These are phyloP conservation scores for Campylomormyrus tamandua DNA, from an alignment of 2,113 vertebrate species.

Conservation along the genomic window DNA sequence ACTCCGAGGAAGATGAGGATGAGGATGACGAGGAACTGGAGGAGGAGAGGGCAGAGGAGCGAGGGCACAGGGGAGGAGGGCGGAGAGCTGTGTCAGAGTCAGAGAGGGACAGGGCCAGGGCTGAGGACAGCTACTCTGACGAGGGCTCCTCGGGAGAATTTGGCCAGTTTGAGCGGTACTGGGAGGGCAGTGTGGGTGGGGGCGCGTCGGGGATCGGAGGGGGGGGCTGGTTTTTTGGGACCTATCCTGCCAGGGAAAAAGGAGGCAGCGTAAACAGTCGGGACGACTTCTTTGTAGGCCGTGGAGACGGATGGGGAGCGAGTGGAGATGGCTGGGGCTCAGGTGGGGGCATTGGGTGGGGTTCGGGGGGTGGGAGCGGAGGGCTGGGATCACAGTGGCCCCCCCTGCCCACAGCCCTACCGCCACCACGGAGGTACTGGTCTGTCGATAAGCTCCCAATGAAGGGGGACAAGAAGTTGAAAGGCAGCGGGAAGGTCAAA, in stretches of 20 bases:
- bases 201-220: constrained; percentile 59
- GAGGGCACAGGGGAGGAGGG: constrained; percentile 46
- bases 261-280: constrained; percentile 67
- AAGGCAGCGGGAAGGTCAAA: constrained; percentile 62
- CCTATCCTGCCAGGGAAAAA: constrained; percentile 77
- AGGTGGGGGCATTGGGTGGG: constrained; percentile 60
- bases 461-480: constrained; percentile 71
- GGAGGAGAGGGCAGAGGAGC: constrained; percentile 43
- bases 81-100: constrained; percentile 62
- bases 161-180: constrained; percentile 74
- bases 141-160: constrained; percentile 66
- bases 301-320: constrained; percentile 57
- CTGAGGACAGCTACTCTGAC: constrained; percentile 65
- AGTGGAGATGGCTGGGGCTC: constrained; percentile 61
- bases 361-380: constrained; percentile 62
- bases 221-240: constrained; percentile 75
- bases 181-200: constrained; percentile 62
- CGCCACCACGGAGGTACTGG: constrained; percentile 77
- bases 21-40: constrained; percentile 47
- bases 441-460: constrained; percentile 83
- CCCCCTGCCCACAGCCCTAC: constrained; percentile 60
- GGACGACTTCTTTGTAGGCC: constrained; percentile 60
- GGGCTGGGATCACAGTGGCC: constrained; percentile 63
- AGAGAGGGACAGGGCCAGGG: constrained; percentile 57
- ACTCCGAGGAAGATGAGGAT: constrained; percentile 57